A percentile compares a stretch with the other conserved stretches of the same genome.
These are phyloP conservation scores for Chaetura pelagica DNA, from an alignment of 2,113 vertebrate species.

Conservation along the genomic window DNA sequence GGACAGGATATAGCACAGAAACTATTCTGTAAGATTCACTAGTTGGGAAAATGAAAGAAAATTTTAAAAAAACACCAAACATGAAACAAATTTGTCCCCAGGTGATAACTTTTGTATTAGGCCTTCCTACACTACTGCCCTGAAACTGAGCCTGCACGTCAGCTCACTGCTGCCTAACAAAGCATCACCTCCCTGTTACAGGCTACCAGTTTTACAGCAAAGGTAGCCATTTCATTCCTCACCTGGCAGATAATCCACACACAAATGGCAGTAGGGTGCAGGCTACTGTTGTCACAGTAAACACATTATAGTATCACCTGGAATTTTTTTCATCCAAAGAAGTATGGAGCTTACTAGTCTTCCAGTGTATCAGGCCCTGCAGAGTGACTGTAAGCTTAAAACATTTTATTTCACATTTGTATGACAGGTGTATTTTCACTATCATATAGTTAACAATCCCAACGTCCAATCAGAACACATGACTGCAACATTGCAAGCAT, in stretches of 20 bases:
- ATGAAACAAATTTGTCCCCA: background rate
- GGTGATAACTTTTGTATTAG: background rate
- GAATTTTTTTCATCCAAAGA: background rate
- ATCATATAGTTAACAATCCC: background rate
- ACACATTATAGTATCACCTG: background rate
- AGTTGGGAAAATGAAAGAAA: background rate
- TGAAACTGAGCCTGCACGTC: background rate
- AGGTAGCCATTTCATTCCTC: background rate
- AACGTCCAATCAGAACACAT: background rate
- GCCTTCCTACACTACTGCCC: background rate
- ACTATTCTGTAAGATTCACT: background rate
- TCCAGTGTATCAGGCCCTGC: background rate
- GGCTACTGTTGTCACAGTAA: background rate
- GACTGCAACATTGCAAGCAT: background rate
- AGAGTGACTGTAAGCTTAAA: background rate
- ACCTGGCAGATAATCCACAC: background rate
- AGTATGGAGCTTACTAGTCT: background rate
- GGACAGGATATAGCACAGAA: background rate
- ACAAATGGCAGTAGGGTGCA: background rate
- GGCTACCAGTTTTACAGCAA: background rate
- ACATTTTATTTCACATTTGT: background rate
- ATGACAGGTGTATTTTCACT: background rate
- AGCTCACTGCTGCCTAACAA: background rate
- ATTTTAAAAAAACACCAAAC: background rate
- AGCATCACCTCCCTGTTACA: background rate